These are phyloP conservation scores for Adelosebastes latens DNA, from an alignment of 2,797 vertebrate species.

Conservation along the genomic window DNA sequence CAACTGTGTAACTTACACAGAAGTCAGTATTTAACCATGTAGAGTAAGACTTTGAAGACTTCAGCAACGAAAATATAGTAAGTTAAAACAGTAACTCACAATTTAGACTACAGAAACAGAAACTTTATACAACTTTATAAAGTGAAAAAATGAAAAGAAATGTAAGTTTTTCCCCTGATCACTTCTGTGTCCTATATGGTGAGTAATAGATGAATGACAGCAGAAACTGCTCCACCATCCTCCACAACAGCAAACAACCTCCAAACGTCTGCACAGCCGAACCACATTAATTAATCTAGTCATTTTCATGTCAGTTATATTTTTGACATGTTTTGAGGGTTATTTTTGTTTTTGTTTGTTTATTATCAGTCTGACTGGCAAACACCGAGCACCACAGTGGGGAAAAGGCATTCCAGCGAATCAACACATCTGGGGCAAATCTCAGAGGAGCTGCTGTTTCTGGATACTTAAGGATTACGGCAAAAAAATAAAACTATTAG, in stretches of 20 bases:
- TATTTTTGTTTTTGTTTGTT: conserved; percentile 64
- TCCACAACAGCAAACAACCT: neutral
- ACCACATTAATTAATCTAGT: conserved; percentile 34
- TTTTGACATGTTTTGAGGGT: conserved; percentile 46
- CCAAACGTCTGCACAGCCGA: neutral
- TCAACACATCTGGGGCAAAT: conserved; percentile 77
- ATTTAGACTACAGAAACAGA: neutral
- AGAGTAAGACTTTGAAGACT: neutral
- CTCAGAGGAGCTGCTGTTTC: conserved; percentile 63
- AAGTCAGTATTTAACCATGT: neutral
- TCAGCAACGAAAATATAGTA: neutral
- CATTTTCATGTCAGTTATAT: conserved; percentile 60
- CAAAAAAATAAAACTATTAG: conserved; percentile 44
- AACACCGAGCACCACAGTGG: conserved; percentile 37
- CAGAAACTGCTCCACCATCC: neutral
- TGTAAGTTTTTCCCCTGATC: neutral
- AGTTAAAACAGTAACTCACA: neutral
- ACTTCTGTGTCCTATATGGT: neutral
- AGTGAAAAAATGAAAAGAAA: neutral
- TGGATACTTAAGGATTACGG: conserved; percentile 57
- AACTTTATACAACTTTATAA: neutral
- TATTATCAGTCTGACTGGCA: conserved; percentile 56
- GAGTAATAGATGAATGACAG: neutral
- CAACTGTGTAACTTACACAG: neutral
- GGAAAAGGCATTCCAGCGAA: conserved; percentile 56